Evolutionary conservation across 2,113 vertebrate genomes (phyloP).

Genomic region (Ranitomeya variabilis): DNA sequence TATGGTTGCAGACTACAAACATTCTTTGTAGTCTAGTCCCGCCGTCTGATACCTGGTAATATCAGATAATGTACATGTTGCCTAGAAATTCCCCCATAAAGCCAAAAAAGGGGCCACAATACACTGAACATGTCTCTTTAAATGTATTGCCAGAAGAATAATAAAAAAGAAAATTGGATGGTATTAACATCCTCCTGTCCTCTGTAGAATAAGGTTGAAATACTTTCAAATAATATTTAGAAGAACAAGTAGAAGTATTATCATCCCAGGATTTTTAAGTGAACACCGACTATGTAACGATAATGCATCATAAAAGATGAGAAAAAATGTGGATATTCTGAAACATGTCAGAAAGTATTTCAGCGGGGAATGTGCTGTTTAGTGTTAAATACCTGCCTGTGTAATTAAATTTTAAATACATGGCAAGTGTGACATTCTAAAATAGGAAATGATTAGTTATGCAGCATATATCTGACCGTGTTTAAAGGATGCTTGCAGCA

Average conservation of each 20-base stretch:
- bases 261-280: neutral
- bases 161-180: neutral
- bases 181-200: neutral
- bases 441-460: constrained; percentile 60
- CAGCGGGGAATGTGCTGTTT: neutral
- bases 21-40: neutral
- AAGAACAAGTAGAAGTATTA: neutral
- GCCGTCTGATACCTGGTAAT: neutral
- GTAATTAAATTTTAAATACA: constrained; percentile 49
- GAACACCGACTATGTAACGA: neutral
- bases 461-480: constrained; percentile 57
- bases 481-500: constrained; percentile 43
- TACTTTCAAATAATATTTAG: neutral
- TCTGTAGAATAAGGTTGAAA: neutral
- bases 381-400: constrained; percentile 30
- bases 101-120: neutral
- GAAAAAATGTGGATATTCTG: constrained; percentile 13
- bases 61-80: neutral
- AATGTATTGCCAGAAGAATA: neutral
- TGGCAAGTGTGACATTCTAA: constrained; percentile 56
- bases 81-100: too few species aligned
- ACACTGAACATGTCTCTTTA: neutral
- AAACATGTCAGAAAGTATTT: constrained; percentile 35
- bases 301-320: neutral
- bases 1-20: neutral